phyloP scores from a whole-genome alignment of 92 coral and sea anemone species.

The Phenganax stokvisi region DNA sequence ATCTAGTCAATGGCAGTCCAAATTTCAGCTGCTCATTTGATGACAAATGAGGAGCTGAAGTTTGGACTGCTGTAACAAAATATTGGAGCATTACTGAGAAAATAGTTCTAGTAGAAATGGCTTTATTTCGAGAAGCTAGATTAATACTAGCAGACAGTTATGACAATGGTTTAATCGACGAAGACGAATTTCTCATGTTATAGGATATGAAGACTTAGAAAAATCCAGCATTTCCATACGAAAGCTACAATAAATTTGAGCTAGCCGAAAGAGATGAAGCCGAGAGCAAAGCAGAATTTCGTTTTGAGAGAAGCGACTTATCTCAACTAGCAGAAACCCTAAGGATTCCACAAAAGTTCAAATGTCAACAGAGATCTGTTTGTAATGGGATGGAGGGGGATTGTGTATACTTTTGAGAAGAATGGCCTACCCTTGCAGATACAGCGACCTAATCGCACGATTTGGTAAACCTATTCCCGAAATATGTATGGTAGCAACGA shows the following conservation, averaged over 20 bases:
- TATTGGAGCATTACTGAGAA: no score
- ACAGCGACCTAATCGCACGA: background rate
- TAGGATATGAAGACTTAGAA: background rate
- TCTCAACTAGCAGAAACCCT: no score
- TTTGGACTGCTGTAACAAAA: no score
- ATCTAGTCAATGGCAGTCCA: no score
- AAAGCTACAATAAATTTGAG: no score
- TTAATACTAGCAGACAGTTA: background rate
- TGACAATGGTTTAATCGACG: conserved; percentile 9
- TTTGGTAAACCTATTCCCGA: background rate
- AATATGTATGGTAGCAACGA: conserved; percentile 1
- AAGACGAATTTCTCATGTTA: conserved; percentile 6
- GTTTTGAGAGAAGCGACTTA: no score
- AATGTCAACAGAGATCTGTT: no score
- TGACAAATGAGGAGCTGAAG: no score
- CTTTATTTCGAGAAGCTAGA: conserved; percentile 5
- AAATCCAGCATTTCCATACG: conserved; percentile 8
- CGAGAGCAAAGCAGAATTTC: no score
- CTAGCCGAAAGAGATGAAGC: no score
- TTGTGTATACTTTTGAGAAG: conserved; percentile 21
- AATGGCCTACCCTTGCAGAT: conserved; percentile 31
- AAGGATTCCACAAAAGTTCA: no score
- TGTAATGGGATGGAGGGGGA: background rate
- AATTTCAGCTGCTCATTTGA: no score
- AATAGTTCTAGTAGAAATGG: background rate